Conservation (phyloP, 64 coral and sea anemone species). For the Trachythela sp. region DNA sequence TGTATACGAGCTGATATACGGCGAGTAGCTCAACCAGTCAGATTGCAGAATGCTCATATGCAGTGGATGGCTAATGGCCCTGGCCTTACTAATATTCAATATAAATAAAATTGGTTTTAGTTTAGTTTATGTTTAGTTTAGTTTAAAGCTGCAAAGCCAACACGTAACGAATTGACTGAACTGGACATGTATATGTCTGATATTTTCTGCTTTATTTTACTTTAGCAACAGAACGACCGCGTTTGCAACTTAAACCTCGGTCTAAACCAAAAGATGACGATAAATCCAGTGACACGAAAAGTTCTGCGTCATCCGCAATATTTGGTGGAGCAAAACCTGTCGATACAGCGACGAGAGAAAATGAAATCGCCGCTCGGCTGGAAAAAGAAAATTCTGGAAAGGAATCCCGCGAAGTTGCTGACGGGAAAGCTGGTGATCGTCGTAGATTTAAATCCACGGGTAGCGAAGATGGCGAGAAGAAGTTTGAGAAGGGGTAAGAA, state of each 20-base stretch:
- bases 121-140: no score
- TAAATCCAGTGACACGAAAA: conserved; percentile 15
- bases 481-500: not conserved
- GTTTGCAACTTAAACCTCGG: conserved; percentile 79
- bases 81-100: no score
- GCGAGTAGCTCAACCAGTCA: no score
- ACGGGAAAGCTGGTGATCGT: not conserved
- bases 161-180: no score
- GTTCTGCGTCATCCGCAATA: conserved; percentile 51
- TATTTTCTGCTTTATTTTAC: not conserved
- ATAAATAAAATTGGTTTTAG: no score
- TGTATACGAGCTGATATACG: no score
- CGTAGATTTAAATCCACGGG: not conserved
- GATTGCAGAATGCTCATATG: no score
- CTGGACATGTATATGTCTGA: no score
- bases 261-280: conserved; percentile 65
- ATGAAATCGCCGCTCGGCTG: conserved; percentile 77
- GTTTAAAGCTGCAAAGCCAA: no score
- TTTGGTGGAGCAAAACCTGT: conserved; percentile 98
- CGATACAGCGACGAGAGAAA: conserved; percentile 82
- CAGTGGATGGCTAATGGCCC: no score
- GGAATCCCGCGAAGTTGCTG: not conserved
- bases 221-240: conserved; percentile 45
- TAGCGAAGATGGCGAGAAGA: not conserved
- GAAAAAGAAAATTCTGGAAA: conserved; percentile 67